A percentile compares a stretch with the other conserved stretches of the same genome.
phyloP scores from a whole-genome alignment of 2,113 vertebrate species.

The Anser cygnoides region DNA sequence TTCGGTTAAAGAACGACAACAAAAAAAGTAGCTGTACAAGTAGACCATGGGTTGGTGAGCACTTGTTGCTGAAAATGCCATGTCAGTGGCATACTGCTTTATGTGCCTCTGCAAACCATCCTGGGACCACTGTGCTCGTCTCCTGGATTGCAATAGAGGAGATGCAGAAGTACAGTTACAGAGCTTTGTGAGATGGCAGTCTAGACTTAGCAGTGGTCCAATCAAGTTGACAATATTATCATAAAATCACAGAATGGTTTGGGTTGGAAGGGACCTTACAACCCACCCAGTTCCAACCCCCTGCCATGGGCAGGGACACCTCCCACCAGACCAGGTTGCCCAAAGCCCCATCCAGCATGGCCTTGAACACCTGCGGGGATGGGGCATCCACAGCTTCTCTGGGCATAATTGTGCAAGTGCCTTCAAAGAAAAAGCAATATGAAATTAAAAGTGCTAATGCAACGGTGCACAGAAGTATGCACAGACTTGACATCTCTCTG shows the following conservation, averaged over 20 bases:
- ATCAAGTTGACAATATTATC: background rate
- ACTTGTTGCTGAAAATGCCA: rapidly evolving
- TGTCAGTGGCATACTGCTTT: background rate
- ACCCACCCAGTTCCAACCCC: too few relatives aligned
- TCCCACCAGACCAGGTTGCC: too few relatives aligned
- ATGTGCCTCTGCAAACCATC: background rate
- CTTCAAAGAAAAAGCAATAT: background rate
- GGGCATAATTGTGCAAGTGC: background rate
- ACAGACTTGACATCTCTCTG: background rate
- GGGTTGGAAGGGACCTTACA: too few relatives aligned
- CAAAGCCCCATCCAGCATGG: too few relatives aligned
- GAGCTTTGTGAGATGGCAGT: background rate
- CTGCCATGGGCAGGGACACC: too few relatives aligned
- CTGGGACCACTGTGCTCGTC: background rate
- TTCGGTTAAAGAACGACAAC: background rate
- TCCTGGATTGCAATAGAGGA: background rate
- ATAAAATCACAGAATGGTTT: too few relatives aligned
- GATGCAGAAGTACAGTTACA: rapidly evolving
- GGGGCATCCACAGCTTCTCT: too few relatives aligned
- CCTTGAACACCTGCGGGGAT: too few relatives aligned
- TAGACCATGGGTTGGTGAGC: background rate
- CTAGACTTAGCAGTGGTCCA: background rate
- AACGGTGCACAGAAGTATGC: background rate
- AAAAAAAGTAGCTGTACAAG: background rate
- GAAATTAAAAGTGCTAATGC: background rate